A percentile compares a stretch with the other conserved stretches of the same genome.
These are phyloP conservation scores for Sakesphorus luctuosus DNA, from an alignment of 2,113 vertebrate species.

Conservation along the genomic window DNA sequence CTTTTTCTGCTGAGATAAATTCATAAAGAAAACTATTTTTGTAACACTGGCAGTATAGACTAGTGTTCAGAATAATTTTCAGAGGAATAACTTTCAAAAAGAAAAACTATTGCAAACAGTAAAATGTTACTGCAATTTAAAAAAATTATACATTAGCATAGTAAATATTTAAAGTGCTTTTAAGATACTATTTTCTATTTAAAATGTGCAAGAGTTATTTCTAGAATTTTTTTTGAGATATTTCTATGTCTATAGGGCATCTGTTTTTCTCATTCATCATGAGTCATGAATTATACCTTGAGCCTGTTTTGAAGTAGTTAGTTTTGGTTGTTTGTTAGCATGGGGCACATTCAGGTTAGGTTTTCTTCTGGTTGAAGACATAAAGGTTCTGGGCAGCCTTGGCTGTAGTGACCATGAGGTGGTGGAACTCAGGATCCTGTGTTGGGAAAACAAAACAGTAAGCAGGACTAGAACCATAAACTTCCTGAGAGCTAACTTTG, in stretches of 20 bases:
- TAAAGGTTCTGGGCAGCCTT: not conserved
- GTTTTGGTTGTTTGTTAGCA: not conserved
- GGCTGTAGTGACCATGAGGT: not conserved
- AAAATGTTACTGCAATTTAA: not conserved
- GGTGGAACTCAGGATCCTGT: not conserved
- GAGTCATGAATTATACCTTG: not conserved
- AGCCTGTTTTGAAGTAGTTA: not conserved
- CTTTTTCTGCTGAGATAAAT: not conserved
- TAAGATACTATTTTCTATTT: not conserved
- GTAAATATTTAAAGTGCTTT: not conserved
- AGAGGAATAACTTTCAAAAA: not conserved
- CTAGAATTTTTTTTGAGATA: not conserved
- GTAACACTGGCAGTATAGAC: not conserved
- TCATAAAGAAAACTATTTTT: not conserved
- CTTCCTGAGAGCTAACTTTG: not conserved
- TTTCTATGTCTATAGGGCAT: not conserved
- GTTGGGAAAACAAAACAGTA: not conserved
- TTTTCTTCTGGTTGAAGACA: not conserved
- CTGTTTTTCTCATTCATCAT: not conserved
- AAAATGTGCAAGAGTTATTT: not conserved
- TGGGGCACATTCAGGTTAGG: not conserved
- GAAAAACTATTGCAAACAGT: not conserved
- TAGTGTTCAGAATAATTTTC: not conserved
- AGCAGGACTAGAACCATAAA: not conserved
- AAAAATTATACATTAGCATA: not conserved